phyloP scores from a whole-genome alignment of 2,888 invertebrate species.

The Lacanobia wlatinum region DNA sequence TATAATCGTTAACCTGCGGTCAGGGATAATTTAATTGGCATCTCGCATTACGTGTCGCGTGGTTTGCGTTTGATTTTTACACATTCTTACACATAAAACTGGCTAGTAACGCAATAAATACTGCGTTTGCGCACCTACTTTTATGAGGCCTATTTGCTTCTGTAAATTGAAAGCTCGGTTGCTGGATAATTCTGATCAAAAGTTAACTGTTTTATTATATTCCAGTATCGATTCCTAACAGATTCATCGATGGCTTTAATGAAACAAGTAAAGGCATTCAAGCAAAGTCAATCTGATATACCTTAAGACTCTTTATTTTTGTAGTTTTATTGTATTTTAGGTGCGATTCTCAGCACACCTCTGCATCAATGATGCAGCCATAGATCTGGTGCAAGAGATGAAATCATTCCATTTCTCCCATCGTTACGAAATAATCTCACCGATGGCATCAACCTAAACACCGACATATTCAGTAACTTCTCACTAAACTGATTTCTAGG shows the following conservation, averaged over 20 bases:
- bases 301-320: neutral
- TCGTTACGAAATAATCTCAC: conserved; percentile 39
- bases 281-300: neutral
- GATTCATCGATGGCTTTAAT: neutral
- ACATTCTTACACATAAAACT: conserved; percentile 36
- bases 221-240: too few relatives aligned
- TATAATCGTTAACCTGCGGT: conserved; percentile 45
- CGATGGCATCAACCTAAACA: conserved; percentile 36
- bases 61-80: conserved; percentile 57
- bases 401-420: conserved; percentile 15
- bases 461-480: conserved; percentile 33
- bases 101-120: conserved; percentile 23
- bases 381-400: conserved; percentile 2
- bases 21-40: conserved; percentile 59
- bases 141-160: conserved; percentile 13
- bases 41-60: conserved; percentile 54
- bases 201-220: neutral
- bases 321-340: neutral
- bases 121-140: neutral
- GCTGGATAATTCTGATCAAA: neutral
- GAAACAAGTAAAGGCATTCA: too few relatives aligned
- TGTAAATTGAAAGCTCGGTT: neutral
- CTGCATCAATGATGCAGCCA: neutral
- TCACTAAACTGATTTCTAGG: conserved; percentile 55
- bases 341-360: neutral